Conservation (phyloP, 2,797 vertebrate genomes). For the Sebastes taczanowskii region DNA sequence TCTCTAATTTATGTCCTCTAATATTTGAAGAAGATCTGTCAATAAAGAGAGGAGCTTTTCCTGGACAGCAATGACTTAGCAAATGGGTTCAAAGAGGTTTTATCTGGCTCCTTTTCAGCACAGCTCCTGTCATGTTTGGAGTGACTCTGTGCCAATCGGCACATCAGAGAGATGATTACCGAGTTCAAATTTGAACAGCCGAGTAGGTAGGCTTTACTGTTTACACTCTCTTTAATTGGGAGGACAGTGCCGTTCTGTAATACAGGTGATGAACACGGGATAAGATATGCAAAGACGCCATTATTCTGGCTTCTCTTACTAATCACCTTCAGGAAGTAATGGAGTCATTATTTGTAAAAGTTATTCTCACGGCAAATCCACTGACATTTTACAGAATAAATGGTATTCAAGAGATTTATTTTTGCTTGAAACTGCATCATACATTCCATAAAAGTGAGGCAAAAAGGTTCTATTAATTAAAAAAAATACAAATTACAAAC, state of each 20-base stretch:
- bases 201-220: conserved; percentile 46
- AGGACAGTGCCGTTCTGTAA: conserved; percentile 17
- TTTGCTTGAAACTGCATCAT: neutral
- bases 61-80: conserved; percentile 42
- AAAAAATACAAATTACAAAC: conserved; percentile 20
- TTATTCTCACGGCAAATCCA: neutral
- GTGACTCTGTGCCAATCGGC: conserved; percentile 53
- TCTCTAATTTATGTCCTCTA: conserved; percentile 47
- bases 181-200: conserved; percentile 70
- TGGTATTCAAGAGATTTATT: conserved; percentile 17
- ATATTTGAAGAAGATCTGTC: conserved; percentile 52
- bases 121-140: conserved; percentile 46
- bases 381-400: conserved; percentile 5
- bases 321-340: conserved; percentile 14
- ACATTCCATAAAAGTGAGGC: conserved; percentile 17
- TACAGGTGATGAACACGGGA: conserved; percentile 17
- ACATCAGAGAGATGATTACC: conserved; percentile 65
- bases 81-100: conserved; percentile 30
- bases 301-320: neutral
- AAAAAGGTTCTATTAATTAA: conserved; percentile 20
- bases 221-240: conserved; percentile 34
- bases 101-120: conserved; percentile 17
- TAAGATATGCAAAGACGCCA: conserved; percentile 19
- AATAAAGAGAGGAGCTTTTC: conserved; percentile 42
- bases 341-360: conserved; percentile 15